Evolutionary conservation across 2,113 vertebrate species (phyloP).

Genomic region (Neolamprologus variostigma): DNA sequence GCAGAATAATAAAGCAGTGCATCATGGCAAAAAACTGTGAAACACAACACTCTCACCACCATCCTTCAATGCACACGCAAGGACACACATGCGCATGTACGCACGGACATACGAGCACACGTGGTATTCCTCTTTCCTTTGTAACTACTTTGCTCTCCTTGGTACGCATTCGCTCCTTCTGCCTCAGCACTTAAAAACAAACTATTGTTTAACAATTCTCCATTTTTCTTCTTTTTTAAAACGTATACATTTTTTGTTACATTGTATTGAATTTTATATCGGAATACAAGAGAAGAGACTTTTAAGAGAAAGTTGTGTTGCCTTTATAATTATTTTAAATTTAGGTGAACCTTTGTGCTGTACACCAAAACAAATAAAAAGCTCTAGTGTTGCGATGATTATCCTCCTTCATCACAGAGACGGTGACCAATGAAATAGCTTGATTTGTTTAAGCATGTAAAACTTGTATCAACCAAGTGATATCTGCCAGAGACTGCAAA

Average conservation of each 20-base stretch:
- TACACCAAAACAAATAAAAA: background rate
- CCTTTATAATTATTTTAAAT: background rate
- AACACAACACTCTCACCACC: slow-evolving; percentile 66
- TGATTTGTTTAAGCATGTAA: background rate
- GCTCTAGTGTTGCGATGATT: accelerated
- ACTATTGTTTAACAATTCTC: background rate
- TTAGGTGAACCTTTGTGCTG: background rate
- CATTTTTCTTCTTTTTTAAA: background rate
- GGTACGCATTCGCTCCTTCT: slow-evolving; percentile 22
- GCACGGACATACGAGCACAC: background rate
- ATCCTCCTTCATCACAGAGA: background rate
- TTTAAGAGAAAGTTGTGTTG: background rate
- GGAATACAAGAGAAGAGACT: background rate
- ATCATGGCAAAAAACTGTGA: slow-evolving; percentile 75
- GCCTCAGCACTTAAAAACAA: slow-evolving; percentile 31
- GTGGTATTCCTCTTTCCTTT: slow-evolving; percentile 29
- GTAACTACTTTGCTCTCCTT: slow-evolving; percentile 33
- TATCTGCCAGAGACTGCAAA: background rate
- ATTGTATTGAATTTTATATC: accelerated
- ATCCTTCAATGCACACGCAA: slow-evolving; percentile 38
- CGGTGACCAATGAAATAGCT: background rate
- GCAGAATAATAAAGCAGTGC: slow-evolving; percentile 74
- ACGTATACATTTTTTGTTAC: accelerated
- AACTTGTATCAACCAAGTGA: accelerated
- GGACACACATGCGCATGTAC: slow-evolving; percentile 2